These are phyloP conservation scores for Napeogenes inachia DNA, from an alignment of 2,888 invertebrate species.

Conservation along the genomic window DNA sequence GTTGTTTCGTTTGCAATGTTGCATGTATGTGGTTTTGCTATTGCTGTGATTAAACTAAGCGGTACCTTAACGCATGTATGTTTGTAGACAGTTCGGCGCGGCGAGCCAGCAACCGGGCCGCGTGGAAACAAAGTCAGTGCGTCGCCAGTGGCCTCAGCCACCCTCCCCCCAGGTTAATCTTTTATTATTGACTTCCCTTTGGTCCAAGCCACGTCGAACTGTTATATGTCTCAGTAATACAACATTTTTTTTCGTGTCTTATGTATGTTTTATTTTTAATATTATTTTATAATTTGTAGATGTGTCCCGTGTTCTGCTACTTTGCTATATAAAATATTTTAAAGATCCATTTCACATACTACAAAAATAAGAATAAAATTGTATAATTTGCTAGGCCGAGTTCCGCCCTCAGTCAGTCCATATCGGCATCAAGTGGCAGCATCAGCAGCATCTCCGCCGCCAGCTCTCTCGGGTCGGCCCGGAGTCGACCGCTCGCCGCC, in stretches of 20 bases:
- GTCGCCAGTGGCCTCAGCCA: slow-evolving; percentile 83
- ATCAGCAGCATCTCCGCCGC: slow-evolving; percentile 78
- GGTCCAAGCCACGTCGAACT: slow-evolving; percentile 24
- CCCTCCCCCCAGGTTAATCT: slow-evolving; percentile 64
- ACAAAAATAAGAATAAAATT: not conserved
- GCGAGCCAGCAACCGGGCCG: slow-evolving; percentile 88
- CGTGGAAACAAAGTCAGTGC: slow-evolving; percentile 91
- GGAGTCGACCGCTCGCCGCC: slow-evolving; percentile 82
- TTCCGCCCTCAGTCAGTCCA: slow-evolving; percentile 89
- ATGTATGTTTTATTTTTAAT: slow-evolving; percentile 11
- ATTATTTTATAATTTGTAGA: not conserved
- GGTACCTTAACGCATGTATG: slow-evolving; percentile 82
- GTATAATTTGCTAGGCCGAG: slow-evolving; percentile 77
- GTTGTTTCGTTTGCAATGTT: slow-evolving; percentile 18
- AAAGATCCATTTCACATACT: not conserved
- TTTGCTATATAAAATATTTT: slow-evolving; percentile 3
- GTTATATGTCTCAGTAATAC: slow-evolving; percentile 19
- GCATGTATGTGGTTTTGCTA: slow-evolving; percentile 29
- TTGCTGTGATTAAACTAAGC: slow-evolving; percentile 45
- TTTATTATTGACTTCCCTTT: slow-evolving; percentile 6
- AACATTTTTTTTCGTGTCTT: slow-evolving; percentile 8
- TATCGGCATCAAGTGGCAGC: slow-evolving; percentile 78
- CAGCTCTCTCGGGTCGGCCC: slow-evolving; percentile 77
- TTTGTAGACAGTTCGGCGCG: slow-evolving; percentile 93
- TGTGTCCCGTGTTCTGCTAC: not conserved